phyloP scores from a whole-genome alignment of 2,113 vertebrate species.

The Ciconia boyciana region DNA sequence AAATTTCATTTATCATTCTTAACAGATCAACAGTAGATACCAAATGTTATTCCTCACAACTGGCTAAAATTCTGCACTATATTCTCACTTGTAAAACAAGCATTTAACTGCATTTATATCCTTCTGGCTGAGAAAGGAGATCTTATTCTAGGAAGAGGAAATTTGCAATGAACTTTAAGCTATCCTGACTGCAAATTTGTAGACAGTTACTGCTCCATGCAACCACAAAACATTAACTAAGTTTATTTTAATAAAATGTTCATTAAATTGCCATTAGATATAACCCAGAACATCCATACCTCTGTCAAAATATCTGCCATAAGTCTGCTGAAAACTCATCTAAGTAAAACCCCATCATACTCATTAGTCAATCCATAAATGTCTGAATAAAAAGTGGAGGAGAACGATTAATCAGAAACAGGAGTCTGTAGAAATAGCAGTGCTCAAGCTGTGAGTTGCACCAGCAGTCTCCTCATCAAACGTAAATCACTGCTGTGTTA shows the following conservation, averaged over 20 bases:
- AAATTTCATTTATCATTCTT: constrained; percentile 11
- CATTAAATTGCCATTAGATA: background rate
- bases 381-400: background rate
- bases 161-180: background rate
- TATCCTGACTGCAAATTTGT: background rate
- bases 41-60: background rate
- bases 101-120: background rate
- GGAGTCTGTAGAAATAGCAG: background rate
- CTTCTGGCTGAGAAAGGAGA: background rate
- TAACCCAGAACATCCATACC: background rate
- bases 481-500: background rate
- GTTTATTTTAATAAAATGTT: constrained; percentile 1
- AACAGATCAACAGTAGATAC: background rate
- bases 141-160: background rate
- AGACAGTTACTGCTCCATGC: background rate
- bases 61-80: background rate
- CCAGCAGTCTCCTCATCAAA: background rate
- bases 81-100: background rate
- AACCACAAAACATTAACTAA: background rate
- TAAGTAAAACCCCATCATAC: background rate
- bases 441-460: background rate
- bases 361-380: background rate
- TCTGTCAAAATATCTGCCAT: background rate
- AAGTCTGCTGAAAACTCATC: background rate
- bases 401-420: background rate